Evolutionary conservation across 2,888 invertebrate species (phyloP).

Genomic region (Harpalus rufipes): DNA sequence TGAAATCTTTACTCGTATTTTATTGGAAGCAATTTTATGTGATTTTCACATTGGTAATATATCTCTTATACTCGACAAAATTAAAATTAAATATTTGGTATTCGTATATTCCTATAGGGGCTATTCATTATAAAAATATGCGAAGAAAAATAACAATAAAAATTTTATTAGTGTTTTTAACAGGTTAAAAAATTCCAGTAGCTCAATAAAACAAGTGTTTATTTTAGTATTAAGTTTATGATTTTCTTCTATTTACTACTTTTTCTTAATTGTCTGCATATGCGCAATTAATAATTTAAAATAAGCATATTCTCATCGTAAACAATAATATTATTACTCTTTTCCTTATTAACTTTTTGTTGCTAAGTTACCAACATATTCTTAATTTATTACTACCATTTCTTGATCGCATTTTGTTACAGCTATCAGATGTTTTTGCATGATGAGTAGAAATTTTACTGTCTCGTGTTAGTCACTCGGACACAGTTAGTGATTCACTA

Average conservation of each 20-base stretch:
- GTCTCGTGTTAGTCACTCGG: slow-evolving; percentile 31
- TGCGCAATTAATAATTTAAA: not conserved
- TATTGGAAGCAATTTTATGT: no score
- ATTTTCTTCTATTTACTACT: not conserved
- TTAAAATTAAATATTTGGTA: not conserved
- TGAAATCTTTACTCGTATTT: no score
- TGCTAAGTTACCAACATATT: not conserved
- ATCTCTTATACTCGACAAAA: no score
- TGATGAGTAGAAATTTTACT: slow-evolving; percentile 42
- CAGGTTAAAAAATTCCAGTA: not conserved
- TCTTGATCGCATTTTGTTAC: not conserved
- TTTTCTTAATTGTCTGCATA: not conserved
- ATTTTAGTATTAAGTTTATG: not conserved
- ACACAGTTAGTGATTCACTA: slow-evolving; percentile 36
- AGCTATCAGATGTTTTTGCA: slow-evolving; percentile 4
- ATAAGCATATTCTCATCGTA: not conserved
- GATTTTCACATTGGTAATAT: no score
- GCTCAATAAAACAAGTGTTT: not conserved
- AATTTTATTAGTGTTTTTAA: not conserved
- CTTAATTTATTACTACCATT: no score
- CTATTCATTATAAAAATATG: not conserved
- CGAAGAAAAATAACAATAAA: not conserved
- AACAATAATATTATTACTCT: not conserved
- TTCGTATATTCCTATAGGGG: no score
- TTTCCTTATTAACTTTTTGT: not conserved